Percentiles rank a stretch among this genome's conserved stretches.
Conservation (phyloP, 2,113 vertebrate species). For the Sarotherodon lohbergeri region DNA sequence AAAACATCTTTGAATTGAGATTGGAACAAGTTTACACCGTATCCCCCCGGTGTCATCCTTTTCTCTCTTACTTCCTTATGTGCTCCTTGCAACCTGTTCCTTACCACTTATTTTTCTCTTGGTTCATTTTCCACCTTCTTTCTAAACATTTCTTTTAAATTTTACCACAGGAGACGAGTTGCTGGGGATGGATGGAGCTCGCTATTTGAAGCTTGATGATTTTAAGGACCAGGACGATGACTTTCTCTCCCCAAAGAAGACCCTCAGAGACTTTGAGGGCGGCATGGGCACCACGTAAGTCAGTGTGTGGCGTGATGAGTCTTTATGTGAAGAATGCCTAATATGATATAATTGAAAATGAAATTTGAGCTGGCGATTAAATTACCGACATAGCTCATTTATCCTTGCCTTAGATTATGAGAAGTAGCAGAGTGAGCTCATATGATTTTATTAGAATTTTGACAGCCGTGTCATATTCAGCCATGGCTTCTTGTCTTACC, state of each 20-base stretch:
- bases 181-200: conserved; percentile 74
- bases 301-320: neutral
- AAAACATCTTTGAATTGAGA: neutral
- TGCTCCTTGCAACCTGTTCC: neutral
- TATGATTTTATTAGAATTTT: neutral
- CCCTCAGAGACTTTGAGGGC: conserved; percentile 74
- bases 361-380: neutral
- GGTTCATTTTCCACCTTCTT: neutral
- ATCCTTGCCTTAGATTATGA: neutral
- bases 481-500: neutral
- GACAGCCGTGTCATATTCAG: neutral
- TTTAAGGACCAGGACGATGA: conserved; percentile 80
- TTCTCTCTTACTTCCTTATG: conserved; percentile 20
- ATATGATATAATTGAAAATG: neutral
- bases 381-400: neutral
- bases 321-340: neutral
- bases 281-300: conserved; percentile 76
- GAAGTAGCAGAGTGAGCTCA: neutral
- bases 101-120: neutral
- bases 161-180: conserved; percentile 72
- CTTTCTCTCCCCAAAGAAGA: conserved; percentile 76
- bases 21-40: conserved; percentile 6
- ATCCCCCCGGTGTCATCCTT: conserved; percentile 13
- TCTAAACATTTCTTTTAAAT: neutral
- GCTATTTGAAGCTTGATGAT: conserved; percentile 77